Evolutionary conservation across 2,888 invertebrate species (phyloP), one percentile per base, ranked within the genome.

Genomic region (Scaptomyza caliginosa): DNA sequence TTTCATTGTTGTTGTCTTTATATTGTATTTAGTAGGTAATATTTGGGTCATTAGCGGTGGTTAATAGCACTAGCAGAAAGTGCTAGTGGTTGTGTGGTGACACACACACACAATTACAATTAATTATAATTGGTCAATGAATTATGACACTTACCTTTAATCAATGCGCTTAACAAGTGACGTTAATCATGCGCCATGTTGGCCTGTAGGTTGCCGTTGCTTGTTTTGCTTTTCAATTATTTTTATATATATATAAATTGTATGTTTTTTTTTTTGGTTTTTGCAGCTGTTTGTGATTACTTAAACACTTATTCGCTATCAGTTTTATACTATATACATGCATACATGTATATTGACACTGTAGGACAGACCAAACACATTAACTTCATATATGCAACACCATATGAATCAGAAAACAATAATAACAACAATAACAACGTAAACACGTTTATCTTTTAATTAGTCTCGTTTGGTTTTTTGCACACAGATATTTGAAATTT

Each of bases 101-200:
- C 50, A 50, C n/a, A 30, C 24, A 13, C 28, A 16, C 30, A 38
- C 36, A 21, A 63, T 81, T 59, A 60, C 54, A 56, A 56, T 63
- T 66, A 69, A 77, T 63, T 54, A 54, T 65, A 69, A 56, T 64
- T 56, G 57, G 32, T 52, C n/a, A 21, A 46, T 73, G 60, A 60
- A 62, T 70, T 71, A 62, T 71, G 71, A 55, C 64, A 85, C 79
- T 79, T 72, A 85, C 79, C 79, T 68, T 71, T 63, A 85, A 79
- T 78, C 72, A 66, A 46, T 60, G 43, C 58, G 57, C 23, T 58
- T 57, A 67, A 59, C 64, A 65, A 52, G 42, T 24, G 59, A 39
- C 68, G 83, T 82, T 85, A 78, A 78, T 72, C 79, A 85, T 78
- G 51, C 75, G 82, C 60, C 82, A 79, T 79, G 59, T 67, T 65